These are phyloP conservation scores for Anguilla rostrata DNA, from an alignment of 2,113 vertebrate species.

Conservation along the genomic window DNA sequence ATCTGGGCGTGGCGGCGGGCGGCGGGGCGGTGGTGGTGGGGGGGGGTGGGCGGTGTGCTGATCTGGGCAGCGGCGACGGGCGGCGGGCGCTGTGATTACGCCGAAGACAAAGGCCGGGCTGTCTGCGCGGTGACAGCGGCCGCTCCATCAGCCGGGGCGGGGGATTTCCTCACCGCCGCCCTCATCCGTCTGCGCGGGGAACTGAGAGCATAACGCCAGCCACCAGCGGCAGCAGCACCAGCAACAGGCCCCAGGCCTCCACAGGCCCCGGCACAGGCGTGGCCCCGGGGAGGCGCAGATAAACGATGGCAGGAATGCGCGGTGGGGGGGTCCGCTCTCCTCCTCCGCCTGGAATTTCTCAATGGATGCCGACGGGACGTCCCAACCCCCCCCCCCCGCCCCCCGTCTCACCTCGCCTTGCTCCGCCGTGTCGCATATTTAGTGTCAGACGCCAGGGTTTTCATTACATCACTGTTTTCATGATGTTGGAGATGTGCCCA, in stretches of 20 bases:
- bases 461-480: slow-evolving; percentile 60
- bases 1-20: no score
- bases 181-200: slow-evolving; percentile 45
- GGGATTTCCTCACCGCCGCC: slow-evolving; percentile 28
- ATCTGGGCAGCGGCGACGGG: no score
- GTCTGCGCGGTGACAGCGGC: slow-evolving; percentile 63
- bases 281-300: slow-evolving; percentile 32
- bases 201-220: slow-evolving; percentile 6
- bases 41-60: no score
- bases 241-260: background rate
- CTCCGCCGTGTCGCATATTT: slow-evolving; percentile 52
- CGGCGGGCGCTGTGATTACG: slow-evolving; percentile 55
- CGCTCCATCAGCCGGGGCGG: slow-evolving; percentile 58
- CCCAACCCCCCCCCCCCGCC: no score
- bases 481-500: slow-evolving; percentile 60
- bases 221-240: slow-evolving; percentile 31
- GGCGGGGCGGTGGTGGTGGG: no score
- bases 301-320: slow-evolving; percentile 59
- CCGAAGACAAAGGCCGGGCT: slow-evolving; percentile 68
- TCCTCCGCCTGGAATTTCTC: slow-evolving; percentile 61
- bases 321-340: slow-evolving; percentile 62
- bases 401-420: no score
- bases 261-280: slow-evolving; percentile 3
- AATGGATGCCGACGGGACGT: slow-evolving; percentile 48
- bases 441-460: slow-evolving; percentile 65